Base-by-base conservation (phyloP, 2,113 vertebrate genomes). In the Pyxicephalus adspersus region DNA sequence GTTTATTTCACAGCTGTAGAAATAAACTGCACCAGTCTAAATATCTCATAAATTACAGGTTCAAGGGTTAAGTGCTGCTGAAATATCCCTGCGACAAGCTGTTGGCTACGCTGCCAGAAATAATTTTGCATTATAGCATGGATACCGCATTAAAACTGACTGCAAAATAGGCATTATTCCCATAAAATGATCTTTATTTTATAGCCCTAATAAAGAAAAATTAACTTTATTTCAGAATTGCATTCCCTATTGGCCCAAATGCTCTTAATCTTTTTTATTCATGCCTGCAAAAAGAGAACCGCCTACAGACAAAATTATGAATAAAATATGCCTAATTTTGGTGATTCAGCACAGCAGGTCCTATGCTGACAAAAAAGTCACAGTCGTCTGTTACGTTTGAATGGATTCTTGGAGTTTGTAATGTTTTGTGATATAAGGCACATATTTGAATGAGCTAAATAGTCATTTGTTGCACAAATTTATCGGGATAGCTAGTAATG, bases 41-140 rank as follows among this genome's bases (percentile, higher is more conserved):
- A 54, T 60, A 29, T 16, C 54, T 38, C 9, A n/a, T 25, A 74
- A 58, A 38, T 74, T n/a, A 7, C 3, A 28, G 18, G 71, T 54
- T 18, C 20, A 74, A 16, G 71, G 55, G 71, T 74, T 74, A 74
- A 74, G 54, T 58, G 29, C 20, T 38, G 29, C 28, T 38, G 71
- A 74, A 74, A 60, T 38, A 29, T 57, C 55, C 34, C 54, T 22
- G 38, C 28, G 22, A 31, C 67, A 18, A 3, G 4, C 23, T 26
- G 67, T 70, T 55, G 4, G 7, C n/a, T n/a, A 2, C 13, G 8
- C 23, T 61, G 22, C 22, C 22, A 58, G 25, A 31, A 8, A 73
- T 73, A 19, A 64, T 29, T 65, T 23, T 11, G n/a, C 16, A 20
- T 55, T 20, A 55, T 55, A n/a, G 9, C 55, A 55, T n/a, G 8